phyloP scores from a whole-genome alignment of 2,797 vertebrate genomes.

The Coilia nasus region DNA sequence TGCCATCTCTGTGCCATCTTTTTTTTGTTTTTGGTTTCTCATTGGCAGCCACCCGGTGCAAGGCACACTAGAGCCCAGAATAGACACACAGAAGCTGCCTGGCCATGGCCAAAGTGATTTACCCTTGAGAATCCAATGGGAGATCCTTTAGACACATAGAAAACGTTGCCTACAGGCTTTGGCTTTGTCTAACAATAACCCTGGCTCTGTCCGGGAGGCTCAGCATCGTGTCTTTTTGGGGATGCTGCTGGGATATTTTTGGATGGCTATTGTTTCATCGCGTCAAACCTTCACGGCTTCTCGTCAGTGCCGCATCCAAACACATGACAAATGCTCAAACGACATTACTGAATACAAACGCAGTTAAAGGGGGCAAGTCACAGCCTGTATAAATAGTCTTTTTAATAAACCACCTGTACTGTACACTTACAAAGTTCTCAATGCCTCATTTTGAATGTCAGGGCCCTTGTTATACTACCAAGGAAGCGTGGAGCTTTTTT shows the following conservation, averaged over 20 bases:
- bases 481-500: too few relatives aligned
- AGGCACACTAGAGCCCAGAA: neutral
- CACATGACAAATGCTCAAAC: neutral
- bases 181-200: neutral
- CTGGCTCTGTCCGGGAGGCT: neutral
- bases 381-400: too few relatives aligned
- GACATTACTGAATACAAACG: neutral
- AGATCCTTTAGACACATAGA: neutral
- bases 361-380: too few relatives aligned
- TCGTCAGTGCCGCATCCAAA: neutral
- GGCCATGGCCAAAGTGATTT: neutral
- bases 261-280: neutral
- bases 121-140: conserved; percentile 12
- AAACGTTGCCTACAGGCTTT: neutral
- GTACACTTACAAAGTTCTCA: too few relatives aligned
- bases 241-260: neutral
- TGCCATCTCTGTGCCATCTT: neutral
- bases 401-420: too few relatives aligned
- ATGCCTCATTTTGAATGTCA: too few relatives aligned
- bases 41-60: neutral
- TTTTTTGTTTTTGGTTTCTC: neutral
- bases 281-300: neutral
- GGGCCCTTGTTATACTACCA: too few relatives aligned
- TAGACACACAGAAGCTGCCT: neutral
- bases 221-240: neutral